These are phyloP conservation scores for silkworm (Bombyx mori) DNA, from an alignment of 1,140 invertebrate species.

Conservation along the genomic window ASM3026992v2 NC_085115.1:16270501-16271000, in stretches of 20 bases:
- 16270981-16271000: too few species aligned
- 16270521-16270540: background rate
- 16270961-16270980: too few species aligned
- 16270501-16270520: background rate
- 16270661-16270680: conserved; percentile 39
- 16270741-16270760: background rate
- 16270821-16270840: too few species aligned
- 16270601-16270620: background rate
- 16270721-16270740: conserved; percentile 22
- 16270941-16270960: too few species aligned
- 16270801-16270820: too few species aligned
- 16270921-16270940: too few species aligned
- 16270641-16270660: conserved; percentile 5
- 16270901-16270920: too few species aligned
- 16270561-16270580: background rate
- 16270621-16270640: background rate
- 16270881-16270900: too few species aligned
- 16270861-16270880: too few species aligned
- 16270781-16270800: too few species aligned
- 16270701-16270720: conserved; percentile 43
- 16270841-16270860: too few species aligned
- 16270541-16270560: background rate
- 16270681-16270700: conserved; percentile 56
- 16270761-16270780: too few species aligned
- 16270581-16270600: background rate